Evolutionary conservation across 2,113 vertebrate genomes (phyloP).

Genomic region (Paedocypris sp.): DNA sequence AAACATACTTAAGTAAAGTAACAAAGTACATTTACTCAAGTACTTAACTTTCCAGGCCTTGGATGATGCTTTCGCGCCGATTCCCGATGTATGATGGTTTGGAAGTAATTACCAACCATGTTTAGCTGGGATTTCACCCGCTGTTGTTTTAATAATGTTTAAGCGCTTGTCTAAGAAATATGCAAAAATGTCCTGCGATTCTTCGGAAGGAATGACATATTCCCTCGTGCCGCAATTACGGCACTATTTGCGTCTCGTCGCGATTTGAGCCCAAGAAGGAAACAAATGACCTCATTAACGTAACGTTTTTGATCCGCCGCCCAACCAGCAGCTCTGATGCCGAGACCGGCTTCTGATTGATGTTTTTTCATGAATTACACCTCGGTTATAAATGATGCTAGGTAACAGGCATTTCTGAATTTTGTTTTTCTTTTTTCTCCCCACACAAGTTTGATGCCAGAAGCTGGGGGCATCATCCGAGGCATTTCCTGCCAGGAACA

Average conservation of each 20-base stretch:
- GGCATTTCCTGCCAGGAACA: conserved; percentile 16
- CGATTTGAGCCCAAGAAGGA: background rate
- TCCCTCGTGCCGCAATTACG: background rate
- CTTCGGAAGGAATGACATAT: background rate
- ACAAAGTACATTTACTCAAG: no score
- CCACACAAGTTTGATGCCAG: conserved; percentile 9
- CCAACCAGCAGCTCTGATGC: background rate
- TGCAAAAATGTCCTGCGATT: no score
- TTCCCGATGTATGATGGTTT: no score
- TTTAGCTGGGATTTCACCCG: background rate
- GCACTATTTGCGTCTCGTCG: background rate
- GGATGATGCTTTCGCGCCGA: no score
- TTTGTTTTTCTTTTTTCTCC: background rate
- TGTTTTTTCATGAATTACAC: background rate
- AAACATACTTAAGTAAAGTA: no score
- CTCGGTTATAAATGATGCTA: background rate
- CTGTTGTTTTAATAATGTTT: conserved; percentile 12
- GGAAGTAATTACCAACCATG: no score
- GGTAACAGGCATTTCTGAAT: background rate
- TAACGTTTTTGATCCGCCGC: background rate
- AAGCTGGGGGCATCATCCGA: conserved; percentile 15
- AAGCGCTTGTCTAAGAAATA: background rate
- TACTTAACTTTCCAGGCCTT: no score
- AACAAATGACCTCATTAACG: background rate
- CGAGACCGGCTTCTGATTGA: background rate